Conservation (phyloP, 2,888 invertebrate species). For the Apotomis betuletana region DNA sequence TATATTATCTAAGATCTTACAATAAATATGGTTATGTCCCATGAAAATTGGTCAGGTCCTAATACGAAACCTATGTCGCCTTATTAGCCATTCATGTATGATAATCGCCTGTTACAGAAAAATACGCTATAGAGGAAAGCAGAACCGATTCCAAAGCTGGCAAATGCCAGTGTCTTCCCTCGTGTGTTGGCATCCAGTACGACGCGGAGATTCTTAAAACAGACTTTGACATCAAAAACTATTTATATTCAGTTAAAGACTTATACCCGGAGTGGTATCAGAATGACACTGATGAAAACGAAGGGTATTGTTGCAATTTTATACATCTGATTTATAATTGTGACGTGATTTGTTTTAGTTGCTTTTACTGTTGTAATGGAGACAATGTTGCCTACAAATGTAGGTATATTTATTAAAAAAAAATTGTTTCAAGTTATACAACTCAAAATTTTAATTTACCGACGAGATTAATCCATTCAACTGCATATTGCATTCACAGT, state of each 20-base stretch:
- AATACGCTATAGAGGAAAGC: slow-evolving; percentile 20
- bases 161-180: slow-evolving; percentile 32
- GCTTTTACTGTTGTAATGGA: background rate
- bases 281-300: background rate
- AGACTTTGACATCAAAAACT: slow-evolving; percentile 17
- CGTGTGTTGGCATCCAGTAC: slow-evolving; percentile 37
- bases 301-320: background rate
- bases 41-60: no score
- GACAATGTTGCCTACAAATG: no score
- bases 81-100: background rate
- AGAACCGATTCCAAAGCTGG: background rate
- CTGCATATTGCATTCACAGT: no score
- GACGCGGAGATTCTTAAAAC: slow-evolving; percentile 39
- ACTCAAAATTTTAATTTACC: no score
- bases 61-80: no score
- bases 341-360: no score
- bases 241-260: background rate
- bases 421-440: no score
- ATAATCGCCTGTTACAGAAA: background rate
- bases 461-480: no score
- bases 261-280: slow-evolving; percentile 4
- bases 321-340: no score
- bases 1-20: no score
- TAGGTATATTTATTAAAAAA: no score
- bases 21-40: no score